Base-by-base conservation (phyloP, 2,113 vertebrate species). In the Misgurnus mizolepis region DNA sequence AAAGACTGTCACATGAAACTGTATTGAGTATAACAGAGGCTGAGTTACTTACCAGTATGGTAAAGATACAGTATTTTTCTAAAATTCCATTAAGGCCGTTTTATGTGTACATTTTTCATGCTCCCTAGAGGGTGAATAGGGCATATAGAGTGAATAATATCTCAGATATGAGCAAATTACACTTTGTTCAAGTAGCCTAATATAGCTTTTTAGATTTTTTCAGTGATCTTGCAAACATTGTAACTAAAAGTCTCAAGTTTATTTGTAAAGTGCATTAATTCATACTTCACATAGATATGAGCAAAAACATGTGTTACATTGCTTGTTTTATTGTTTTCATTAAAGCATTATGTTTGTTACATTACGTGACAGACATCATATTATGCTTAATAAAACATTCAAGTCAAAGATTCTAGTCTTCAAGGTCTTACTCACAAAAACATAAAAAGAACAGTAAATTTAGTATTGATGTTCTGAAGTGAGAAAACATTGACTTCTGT, bases 31-130 rank as follows among this genome's bases (percentile, higher is more conserved):
- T 34, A 34, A 3, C 27, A 34, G 27, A 34, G 27, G 2, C 56
- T 22, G 56, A 58, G n/a, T 58, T 58, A 58, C 17, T 58, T 58
- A 58, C 55, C 55, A 58, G 55, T 58, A 58, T n/a, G 55, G 55
- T 58, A 58, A 58, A 58, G 53, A 17, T 55, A 22, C 22, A 22
- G 22, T 22, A 22, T 22, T 22, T 58, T 58, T 58, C 55, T 58
- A 58, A 58, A 58, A 22, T 58, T 22, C 56, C 56, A 58, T 58
- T 58, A 18, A 58, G 56, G 56, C 56, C 56, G 17, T 58, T 58
- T 58, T 58, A 22, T 58, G 56, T 22, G 56, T 58, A 58, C 56
- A 58, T 58, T 58, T 58, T 58, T 18, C 56, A 58, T 58, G 56
- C 56, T 58, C n/a, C 56, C n/a, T 58, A 58, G 17, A 58, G 56